Base-by-base conservation (phyloP, 2,888 invertebrate species). In the Leucophenga maculata region DNA sequence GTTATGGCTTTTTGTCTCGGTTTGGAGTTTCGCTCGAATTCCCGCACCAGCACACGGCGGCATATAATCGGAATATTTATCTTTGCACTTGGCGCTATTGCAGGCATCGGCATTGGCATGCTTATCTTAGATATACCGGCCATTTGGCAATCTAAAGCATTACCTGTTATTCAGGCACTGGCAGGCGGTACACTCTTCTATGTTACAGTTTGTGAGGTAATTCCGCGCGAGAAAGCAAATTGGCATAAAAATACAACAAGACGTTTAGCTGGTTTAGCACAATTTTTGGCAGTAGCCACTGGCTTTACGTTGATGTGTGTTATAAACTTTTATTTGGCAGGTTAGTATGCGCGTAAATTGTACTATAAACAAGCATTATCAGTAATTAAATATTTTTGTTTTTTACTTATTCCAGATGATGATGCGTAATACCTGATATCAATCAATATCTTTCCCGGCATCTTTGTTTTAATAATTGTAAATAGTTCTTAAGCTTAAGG, bases 1-100 rank as follows among this genome's bases (percentile, higher is more conserved):
- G 94, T 95, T 16, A 94, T 95, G 67, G 93, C 93, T 0, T 95
- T 95, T 88, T 95, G 95, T 78, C 90, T 95, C 60, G 95, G 95
- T 0, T 90, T 94, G 0, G 94, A 95, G 86, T 89, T 95, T 69
- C 90, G 91, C 55, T 90, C 90, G n/a, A 90, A 89, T 77, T 85
- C 90, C 20, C 79, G 78, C 39, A 74, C 86, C 3, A 85, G 73
- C 32, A 54, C 86, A 31, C 83, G 84, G 68, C 80, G 86, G 0
- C 92, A 93, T 74, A 88, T 93, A 20, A 76, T 91, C 9, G 91
- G 92, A 57, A 90, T 94, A 66, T 81, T 89, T 1, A 89, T 93
- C 22, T 94, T 94, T 87, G 91, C 94, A 11, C 87, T 91, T 1
- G 93, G 94, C 0, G 93, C 94, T 0, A 92, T 92, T 1, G 85